Base-by-base conservation (phyloP, 2,888 invertebrate genomes). In the Achlya flavicornis region DNA sequence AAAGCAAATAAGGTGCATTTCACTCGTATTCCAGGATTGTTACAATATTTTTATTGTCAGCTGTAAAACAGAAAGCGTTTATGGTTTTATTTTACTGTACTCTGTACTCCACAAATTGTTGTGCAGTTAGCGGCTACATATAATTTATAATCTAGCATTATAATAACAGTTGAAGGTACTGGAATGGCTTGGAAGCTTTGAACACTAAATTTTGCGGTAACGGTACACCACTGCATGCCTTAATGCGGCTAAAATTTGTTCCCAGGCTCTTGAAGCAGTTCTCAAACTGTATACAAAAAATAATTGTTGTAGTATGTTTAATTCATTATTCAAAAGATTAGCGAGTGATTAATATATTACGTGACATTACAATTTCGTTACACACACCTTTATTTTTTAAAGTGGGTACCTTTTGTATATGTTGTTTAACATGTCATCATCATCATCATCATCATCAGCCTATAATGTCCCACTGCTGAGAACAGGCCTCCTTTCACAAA, bases 11-110 rank as follows among this genome's bases (percentile, higher is more conserved):
- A 53, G 19, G 48, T 10, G 8, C 53, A 19, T 19, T 53, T 19
- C 19, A 53, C 19, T 53, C 19, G 6, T 3, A 53, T 53, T 19
- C 8, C 16, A 53, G 16, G 43, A 35, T 26, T 19, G 43, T 61
- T 19, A 64, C 58, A 33, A 58, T 66, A 62, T 60, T 43, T 65
- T 68, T 68, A 64, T 64, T 64, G 63, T 64, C 66, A 58, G 63
- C 61, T 63, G 58, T 70, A 66, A 66, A 68, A 53, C 61, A 16
- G 64, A 65, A 65, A 59, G 67, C 64, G 64, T 69, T 67, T 63
- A 69, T 62, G 59, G 61, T 59, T 48, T 53, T n/a, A 59, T 64
- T 64, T 67, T 63, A 64, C 57, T 58, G 53, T 26, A 62, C 63
- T 48, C 64, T n/a, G n/a, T n/a, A n/a, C 62, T 58, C 33, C 64